Evolutionary conservation across 2,113 vertebrate genomes (phyloP).

Genomic region (Nibea albiflora): DNA sequence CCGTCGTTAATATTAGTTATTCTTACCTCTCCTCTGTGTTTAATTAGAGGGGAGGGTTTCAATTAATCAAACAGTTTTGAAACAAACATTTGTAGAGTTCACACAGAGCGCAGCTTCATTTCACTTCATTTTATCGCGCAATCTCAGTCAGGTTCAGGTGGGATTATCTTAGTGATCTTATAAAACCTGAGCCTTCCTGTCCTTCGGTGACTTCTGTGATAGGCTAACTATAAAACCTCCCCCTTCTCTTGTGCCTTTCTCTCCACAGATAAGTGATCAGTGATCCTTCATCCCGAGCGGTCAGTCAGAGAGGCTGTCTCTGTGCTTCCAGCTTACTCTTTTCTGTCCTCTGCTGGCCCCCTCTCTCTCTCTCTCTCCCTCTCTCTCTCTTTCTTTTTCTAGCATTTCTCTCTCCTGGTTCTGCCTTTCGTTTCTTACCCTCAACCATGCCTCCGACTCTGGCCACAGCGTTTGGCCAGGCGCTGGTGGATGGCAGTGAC

Average conservation of each 20-base stretch:
- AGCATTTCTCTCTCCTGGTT: neutral
- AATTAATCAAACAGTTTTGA: conserved; percentile 1
- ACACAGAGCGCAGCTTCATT: neutral
- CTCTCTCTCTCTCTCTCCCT: neutral
- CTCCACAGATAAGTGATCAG: conserved; percentile 72
- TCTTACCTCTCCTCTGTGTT: neutral
- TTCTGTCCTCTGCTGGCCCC: neutral
- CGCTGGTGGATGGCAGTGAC: conserved; percentile 99
- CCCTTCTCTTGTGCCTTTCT: conserved; percentile 42
- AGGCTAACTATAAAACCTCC: conserved; percentile 54
- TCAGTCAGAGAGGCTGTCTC: conserved; percentile 55
- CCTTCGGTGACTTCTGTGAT: conserved; percentile 30
- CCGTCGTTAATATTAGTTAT: neutral
- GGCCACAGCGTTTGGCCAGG: conserved; percentile 90
- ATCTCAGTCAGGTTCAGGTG: conserved; percentile 22
- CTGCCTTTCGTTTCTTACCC: neutral
- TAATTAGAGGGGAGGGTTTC: neutral
- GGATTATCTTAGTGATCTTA: conserved; percentile 36
- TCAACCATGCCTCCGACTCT: conserved; percentile 92
- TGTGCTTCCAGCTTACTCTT: conserved; percentile 14
- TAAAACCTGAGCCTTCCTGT: conserved; percentile 39
- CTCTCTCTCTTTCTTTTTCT: neutral
- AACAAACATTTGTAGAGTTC: neutral
- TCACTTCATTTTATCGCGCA: neutral
- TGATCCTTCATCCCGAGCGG: conserved; percentile 48